Evolutionary conservation across 2,797 vertebrate species (phyloP), one percentile per base, ranked within the genome.

Genomic region (Crocodylus rhombifer): DNA sequence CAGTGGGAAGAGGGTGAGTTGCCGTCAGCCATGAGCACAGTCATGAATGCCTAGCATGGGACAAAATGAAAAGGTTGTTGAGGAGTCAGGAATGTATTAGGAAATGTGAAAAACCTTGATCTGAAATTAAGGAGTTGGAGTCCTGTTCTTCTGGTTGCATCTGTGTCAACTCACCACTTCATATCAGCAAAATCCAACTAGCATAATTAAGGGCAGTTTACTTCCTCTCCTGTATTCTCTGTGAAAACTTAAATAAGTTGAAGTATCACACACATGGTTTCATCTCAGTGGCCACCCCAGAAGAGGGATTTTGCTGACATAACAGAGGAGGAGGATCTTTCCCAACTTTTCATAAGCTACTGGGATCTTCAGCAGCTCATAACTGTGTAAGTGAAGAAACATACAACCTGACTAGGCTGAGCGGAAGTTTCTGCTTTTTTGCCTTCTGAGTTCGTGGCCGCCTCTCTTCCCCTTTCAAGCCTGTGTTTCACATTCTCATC

Each of bases 1-100:
- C 63, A 57, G 57, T 86, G 85, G 91, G 91, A 82, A 57, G 84
- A 84, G 69, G 92, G 87, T 85, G 94, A 1, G 64, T 92, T 95
- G 87, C 80, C 87, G 88, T 89, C n/a, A 89, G 57, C 64, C 79
- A 4, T 77, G 77, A 76, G 76, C 89, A 77, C 84, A 74, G 63
- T 91, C 63, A 25, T 77, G 74, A 92, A 57, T 51, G 73, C 84
- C 77, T 86, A 75, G 77, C 42, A 89, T 79, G 61, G 62, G 89
- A 64, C 51, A 87, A 80, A 82, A 78, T 80, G 76, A 91, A 87
- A 84, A 64, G 64, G 76, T 1, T 51, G 67, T 0, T 16, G 42
- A 90, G 28, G 20, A 82, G 71, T 80, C 74, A 63, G 74, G 93
- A 91, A 69, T 57, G 16, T 30, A 28, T 61, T 79, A 80, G 57